Base-by-base conservation (phyloP, 2,113 vertebrate genomes). In the Ptilonorhynchus violaceus region DNA sequence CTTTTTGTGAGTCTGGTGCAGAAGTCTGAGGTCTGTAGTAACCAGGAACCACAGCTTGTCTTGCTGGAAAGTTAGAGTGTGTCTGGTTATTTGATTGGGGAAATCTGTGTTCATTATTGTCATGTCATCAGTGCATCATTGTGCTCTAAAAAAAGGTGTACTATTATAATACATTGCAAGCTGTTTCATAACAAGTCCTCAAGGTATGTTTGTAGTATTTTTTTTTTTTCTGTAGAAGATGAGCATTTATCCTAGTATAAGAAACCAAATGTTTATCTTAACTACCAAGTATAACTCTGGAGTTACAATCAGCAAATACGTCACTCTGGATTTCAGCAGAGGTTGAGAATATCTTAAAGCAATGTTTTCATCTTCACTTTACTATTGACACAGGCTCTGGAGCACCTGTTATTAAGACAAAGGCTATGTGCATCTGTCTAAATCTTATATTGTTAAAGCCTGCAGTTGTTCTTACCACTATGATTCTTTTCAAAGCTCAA, bases 1-100 rank as follows among this genome's bases (percentile, higher is more conserved):
- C 72, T 83, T 96, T 95, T 73, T 85, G 88, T 93, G 88, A 97
- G 84, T 89, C 77, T 94, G 84, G 39, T 84, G 62, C 91, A 93
- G 69, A 91, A 88, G n/a, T 68, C 80, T 75, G 74, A 67, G 73
- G 55, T 90, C 79, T 83, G 31, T 50, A 42, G 39, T 76, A 66
- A 92, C 80, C 60, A 94, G 84, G 74, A 88, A 69, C 87, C 64
- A 62, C 18, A 75, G 85, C 63, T 79, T 83, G 27, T 63, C 28
- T 64, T 93, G 86, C 92, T 88, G 87, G 66, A 75, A 85, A 94
- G 80, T 84, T 84, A 83, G 73, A 84, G 66, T 58, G 27, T 87
- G 42, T 59, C 58, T 70, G 72, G 10, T 82, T 89, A 49, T 81
- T 60, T 55, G 53, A 13, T 85, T 63, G 83, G 82, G 85, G 81